Base-by-base conservation (phyloP, 2,797 vertebrate genomes). In the Prunella strophiata region DNA sequence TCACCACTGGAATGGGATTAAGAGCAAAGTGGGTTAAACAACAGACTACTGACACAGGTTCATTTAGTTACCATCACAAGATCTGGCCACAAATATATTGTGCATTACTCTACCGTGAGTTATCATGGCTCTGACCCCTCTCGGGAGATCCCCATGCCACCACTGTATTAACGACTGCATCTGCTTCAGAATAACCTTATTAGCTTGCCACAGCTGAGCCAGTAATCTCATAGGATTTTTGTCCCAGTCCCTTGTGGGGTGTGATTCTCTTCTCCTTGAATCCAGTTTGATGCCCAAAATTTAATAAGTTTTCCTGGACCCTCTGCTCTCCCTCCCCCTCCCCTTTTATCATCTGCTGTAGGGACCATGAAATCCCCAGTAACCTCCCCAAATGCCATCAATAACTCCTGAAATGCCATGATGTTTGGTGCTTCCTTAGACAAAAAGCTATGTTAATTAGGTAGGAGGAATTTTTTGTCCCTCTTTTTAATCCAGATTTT, bases 131-230 rank as follows among this genome's bases (percentile, higher is more conserved):
- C 97, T 98, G 98, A 97, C 98, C 97, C 98, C 97, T 97, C 98
- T 97, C 96, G n/a, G 96, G 98, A 98, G 97, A 97, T 97, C 97
- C 91, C 97, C 97, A 97, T 97, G 97, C 98, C 98, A 98, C 98
- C 98, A 97, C 98, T 98, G 98, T 98, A 98, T 98, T 98, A 98
- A 98, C 98, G 97, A 97, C 97, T 97, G 97, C 98, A 98, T 98
- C 98, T 98, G 98, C 98, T 98, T 97, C 98, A 89, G 96, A 97
- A 97, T 98, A 98, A 98, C 98, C 98, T 98, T 98, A 98, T 98
- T 98, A 98, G 98, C 97, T 98, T 96, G 90, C 96, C 96, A 89
- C 98, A 98, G 98, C 98, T 98, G 98, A 98, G 98, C 98, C 98
- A 97, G 97, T 88, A 94, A 96, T 97, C 98, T 97, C 98, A 92